These are phyloP conservation scores for Myrmophylax atrothorax DNA, from an alignment of 2,113 vertebrate genomes.

Conservation along the genomic window DNA sequence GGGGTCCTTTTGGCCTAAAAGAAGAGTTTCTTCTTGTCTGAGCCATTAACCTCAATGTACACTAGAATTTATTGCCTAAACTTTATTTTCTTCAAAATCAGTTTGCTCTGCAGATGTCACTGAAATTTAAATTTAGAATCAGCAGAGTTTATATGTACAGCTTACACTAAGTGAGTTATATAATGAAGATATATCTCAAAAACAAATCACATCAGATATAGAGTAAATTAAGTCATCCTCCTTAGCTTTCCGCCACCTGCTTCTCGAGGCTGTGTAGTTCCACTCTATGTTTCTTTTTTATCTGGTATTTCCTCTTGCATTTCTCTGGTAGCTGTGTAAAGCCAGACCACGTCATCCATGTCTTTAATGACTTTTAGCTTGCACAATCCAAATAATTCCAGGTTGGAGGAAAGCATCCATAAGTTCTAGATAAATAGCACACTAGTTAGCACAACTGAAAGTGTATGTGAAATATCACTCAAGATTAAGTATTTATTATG, in stretches of 20 bases:
- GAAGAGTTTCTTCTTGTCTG: background rate
- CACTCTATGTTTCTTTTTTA: background rate
- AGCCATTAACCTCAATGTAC: background rate
- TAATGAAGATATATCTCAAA: background rate
- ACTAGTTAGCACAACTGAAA: background rate
- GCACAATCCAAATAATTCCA: background rate
- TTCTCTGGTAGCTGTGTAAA: background rate
- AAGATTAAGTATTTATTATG: background rate
- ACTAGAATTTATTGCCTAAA: background rate
- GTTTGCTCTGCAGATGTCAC: background rate
- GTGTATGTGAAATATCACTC: background rate
- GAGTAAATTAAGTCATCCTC: background rate
- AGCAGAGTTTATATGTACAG: background rate
- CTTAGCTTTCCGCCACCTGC: background rate
- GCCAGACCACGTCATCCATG: background rate
- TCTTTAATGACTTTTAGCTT: background rate
- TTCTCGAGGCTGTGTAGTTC: background rate
- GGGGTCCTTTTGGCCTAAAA: background rate
- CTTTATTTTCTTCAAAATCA: background rate
- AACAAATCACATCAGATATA: background rate
- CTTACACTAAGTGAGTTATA: background rate
- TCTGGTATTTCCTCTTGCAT: background rate
- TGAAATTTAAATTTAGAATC: background rate
- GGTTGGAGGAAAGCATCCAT: background rate
- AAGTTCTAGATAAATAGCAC: background rate